Conservation (phyloP, 2,797 vertebrate species). For the Malurus splendens region DNA sequence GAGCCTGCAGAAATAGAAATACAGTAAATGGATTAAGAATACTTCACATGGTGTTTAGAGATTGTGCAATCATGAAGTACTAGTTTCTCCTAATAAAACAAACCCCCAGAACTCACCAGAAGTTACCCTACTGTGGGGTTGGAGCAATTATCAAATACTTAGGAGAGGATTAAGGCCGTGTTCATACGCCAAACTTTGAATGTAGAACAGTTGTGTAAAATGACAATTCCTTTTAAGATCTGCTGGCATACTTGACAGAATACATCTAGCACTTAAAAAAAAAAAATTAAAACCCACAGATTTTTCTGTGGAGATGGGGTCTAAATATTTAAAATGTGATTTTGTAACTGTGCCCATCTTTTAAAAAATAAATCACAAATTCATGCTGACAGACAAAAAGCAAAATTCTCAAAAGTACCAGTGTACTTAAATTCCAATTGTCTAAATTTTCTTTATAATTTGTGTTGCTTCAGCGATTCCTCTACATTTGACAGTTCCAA, state of each 20-base stretch:
- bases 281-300: fast-evolving
- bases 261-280: not conserved
- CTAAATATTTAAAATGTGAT: not conserved
- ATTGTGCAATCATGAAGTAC: not conserved
- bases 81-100: not conserved
- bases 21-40: not conserved
- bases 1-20: not conserved
- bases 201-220: not conserved
- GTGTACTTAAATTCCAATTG: not conserved
- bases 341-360: not conserved
- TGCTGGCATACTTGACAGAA: not conserved
- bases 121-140: not conserved
- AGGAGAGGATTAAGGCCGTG: not conserved
- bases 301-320: not conserved
- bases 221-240: not conserved
- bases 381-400: not conserved
- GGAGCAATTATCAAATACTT: not conserved
- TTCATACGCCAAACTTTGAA: not conserved
- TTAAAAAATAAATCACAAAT: not conserved
- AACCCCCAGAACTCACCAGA: not conserved
- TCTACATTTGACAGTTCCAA: not conserved
- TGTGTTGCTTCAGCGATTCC: not conserved
- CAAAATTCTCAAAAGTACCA: not conserved
- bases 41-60: not conserved
- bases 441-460: not conserved